Evolutionary conservation across 1,140 invertebrate genomes (phyloP), one percentile per base, ranked within the genome.

Genomic region (Oreohelix idahoensis): DNA sequence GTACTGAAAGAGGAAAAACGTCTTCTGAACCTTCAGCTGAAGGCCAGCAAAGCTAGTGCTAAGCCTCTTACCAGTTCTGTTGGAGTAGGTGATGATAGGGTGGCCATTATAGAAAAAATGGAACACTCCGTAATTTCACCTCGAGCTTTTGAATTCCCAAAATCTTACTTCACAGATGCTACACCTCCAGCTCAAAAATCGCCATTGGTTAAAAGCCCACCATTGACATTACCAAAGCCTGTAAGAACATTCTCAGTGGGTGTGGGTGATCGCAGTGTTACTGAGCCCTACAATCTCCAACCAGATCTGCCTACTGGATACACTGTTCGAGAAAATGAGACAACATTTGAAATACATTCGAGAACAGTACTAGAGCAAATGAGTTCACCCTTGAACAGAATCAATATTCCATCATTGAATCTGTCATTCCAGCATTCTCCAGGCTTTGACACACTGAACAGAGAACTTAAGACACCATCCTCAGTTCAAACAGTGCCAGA

Each of bases 1-100:
- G 94, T 95, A 42, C 90, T 97, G 76, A 95, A 96, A 88, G 95
- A 96, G 86, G 96, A 97, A 91, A 96, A 96, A 84, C 92, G 95
- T 29, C 93, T 94, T 39, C 90, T 97, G 80, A 88, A 94, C 74
- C 91, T 94, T 45, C 94, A 95, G 88, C 91, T 96, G 49, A 91
- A 92, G 88, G 89, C 91, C 32, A 88, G 86, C 35, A 73, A 82
- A 58, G 29, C 80, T 20, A 82, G 36, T 51, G 58, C 15, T n/a
- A 70, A 81, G 45, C 79, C 79, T 45, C 38, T 26, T 23, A 88
- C 83, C 23, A 85, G 88, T 63, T 91, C 89, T 36, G 84, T 93
- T 45, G 92, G 91, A 42, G 91, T 92, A n/a, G 91, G 92, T 45
- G 88, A 90, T 58, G 83, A 87, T n/a, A 81, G 81, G 20, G 79